Evolutionary conservation across 2,113 vertebrate genomes (phyloP).

Genomic region (Phoxinus phoxinus): DNA sequence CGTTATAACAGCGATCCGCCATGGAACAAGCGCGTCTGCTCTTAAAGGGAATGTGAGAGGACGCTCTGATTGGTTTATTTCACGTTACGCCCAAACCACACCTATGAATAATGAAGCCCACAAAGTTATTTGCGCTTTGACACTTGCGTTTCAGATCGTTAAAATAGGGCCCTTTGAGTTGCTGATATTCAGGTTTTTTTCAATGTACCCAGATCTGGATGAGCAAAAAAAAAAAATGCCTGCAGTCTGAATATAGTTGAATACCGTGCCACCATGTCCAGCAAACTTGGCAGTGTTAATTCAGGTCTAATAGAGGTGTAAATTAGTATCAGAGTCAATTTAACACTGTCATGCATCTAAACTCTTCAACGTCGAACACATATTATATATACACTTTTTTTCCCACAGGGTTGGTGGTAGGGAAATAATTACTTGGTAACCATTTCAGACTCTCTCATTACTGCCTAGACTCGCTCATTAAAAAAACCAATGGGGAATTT

Average conservation of each 20-base stretch:
- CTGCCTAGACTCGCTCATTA: slow-evolving; percentile 33
- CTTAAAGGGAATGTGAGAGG: too few relatives aligned
- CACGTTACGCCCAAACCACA: too few relatives aligned
- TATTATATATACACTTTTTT: background rate
- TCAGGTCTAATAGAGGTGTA: background rate
- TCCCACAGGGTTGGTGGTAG: background rate
- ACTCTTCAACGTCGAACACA: background rate
- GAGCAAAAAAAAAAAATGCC: too few relatives aligned
- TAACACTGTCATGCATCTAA: background rate
- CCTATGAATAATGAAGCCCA: too few relatives aligned
- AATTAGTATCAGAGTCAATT: background rate
- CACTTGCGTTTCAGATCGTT: too few relatives aligned
- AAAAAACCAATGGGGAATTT: slow-evolving; percentile 42
- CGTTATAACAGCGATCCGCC: too few relatives aligned
- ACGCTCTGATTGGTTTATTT: too few relatives aligned
- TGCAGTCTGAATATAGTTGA: too few relatives aligned
- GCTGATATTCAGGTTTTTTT: background rate
- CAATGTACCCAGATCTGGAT: background rate
- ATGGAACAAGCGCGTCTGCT: too few relatives aligned
- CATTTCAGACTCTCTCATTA: slow-evolving; percentile 20
- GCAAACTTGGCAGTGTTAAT: background rate
- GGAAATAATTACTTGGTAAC: slow-evolving; percentile 5
- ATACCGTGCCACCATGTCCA: too few relatives aligned
- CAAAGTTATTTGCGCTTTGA: too few relatives aligned
- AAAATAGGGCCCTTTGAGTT: too few relatives aligned